Evolutionary conservation across 2,113 vertebrate genomes (phyloP).

Genomic region (Lycaon pictus): DNA sequence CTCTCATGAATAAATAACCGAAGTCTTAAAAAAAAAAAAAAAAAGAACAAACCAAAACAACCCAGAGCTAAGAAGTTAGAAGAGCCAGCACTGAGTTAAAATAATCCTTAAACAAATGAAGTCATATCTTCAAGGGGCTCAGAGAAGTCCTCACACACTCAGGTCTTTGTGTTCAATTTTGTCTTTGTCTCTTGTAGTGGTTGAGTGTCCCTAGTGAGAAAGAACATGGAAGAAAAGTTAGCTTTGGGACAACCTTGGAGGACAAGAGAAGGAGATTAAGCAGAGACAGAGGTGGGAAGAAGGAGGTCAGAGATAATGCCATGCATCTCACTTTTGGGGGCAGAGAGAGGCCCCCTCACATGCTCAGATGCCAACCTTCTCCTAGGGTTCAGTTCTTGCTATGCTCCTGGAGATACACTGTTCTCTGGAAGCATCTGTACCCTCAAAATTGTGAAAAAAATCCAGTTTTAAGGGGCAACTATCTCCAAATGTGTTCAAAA

Average conservation of each 20-base stretch:
- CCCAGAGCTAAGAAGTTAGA: not conserved
- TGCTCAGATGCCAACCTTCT: not conserved
- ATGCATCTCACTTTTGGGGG: not conserved
- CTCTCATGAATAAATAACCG: too few species aligned
- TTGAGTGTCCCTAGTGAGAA: not conserved
- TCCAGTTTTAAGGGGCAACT: not conserved
- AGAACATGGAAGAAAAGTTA: not conserved
- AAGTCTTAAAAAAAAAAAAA: too few species aligned
- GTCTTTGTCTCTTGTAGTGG: not conserved
- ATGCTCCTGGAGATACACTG: not conserved
- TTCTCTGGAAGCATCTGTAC: not conserved
- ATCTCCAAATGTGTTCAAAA: not conserved
- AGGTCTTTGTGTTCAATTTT: not conserved
- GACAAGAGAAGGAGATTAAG: not conserved
- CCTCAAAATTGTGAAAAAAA: not conserved
- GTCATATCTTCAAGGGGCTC: not conserved
- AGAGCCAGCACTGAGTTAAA: not conserved
- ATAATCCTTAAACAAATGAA: not conserved
- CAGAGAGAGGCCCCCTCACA: not conserved
- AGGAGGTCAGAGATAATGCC: not conserved
- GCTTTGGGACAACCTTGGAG: not conserved
- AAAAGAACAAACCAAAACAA: not conserved
- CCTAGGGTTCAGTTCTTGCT: not conserved
- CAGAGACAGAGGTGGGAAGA: not conserved
- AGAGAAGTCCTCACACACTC: not conserved